Evolutionary conservation across 2,113 vertebrate genomes (phyloP), one percentile per base, ranked within the genome.

Genomic region (Illadopsis cleaveri): DNA sequence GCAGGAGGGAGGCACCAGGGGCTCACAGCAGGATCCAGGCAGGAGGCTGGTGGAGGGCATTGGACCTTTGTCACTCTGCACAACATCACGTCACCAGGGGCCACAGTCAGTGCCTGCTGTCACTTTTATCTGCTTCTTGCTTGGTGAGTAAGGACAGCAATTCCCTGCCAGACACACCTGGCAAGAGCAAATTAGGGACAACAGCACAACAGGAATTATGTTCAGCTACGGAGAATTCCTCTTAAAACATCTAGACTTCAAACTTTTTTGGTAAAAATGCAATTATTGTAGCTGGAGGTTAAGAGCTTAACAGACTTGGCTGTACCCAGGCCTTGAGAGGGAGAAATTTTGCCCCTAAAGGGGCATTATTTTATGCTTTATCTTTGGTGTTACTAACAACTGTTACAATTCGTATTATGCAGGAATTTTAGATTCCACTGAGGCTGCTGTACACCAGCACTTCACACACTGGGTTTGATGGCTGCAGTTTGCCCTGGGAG

Each of bases 1-100:
- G 82, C 5, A 5, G 45, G 33, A 71, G n/a, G 45, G 53, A 76
- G 47, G 27, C 0, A 1, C 0, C 0, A 1, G 42, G 30, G 58
- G 21, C 20, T 79, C 27, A 17, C 5, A 9, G 73, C 13, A 56
- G 50, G 64, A 35, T 23, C 25, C 0, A 0, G 37, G 28, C 27
- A 82, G 33, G 35, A 30, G 54, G 25, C 21, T 60, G 27, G 8
- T 37, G 65, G 25, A 56, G 40, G 8, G 24, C 44, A 28, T 0
- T 0, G 2, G 13, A 13, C 12, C 44, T 76, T 44, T 1, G 2
- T 40, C 62, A 54, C 27, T 58, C 62, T 7, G 10, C 56, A n/a
- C 48, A 15, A 11, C 4, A 2, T 37, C 47, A 30, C 40, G n/a
- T 23, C 0, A 0, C 21, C 30, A 1, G 53, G 56, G 37, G 51